Evolutionary conservation across 2,797 vertebrate species (phyloP), one percentile per base, ranked within the genome.

Genomic region (Sandelia bainsii): DNA sequence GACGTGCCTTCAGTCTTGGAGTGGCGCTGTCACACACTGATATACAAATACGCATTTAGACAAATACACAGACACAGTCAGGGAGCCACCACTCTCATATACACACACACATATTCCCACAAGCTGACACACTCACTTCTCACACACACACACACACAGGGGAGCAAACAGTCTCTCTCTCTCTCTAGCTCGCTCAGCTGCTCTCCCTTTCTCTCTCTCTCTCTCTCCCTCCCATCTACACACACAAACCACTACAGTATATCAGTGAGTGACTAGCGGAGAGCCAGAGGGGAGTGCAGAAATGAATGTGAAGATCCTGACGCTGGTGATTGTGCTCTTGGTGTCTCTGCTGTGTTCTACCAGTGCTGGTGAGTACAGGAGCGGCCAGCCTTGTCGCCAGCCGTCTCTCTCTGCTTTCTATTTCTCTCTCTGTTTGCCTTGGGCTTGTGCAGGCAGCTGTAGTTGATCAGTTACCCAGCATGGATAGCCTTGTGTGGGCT

Each of bases 241-340:
- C 75, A 94, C 91, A 92, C 90, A 93, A 93, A 92, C 88, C 93
- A 93, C 93, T 94, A 93, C 92, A 95, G 93, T 94, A 94, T 93
- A 95, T 94, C 95, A 94, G 93, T 91, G 91, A 95, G 94, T 93
- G 93, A 93, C 93, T 92, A 93, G 91, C 92, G 81, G 92, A 90
- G 90, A 93, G 90, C 92, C 91, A 90, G 93, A 92, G 94, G 93
- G 93, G 91, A 95, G 93, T 92, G 94, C 94, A 94, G 94, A 95
- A 94, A 96, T 96, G 95, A 96, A 95, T 95, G 95, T 96, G 95
- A 96, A 95, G 95, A 95, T 95, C 93, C 91, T 96, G 93, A 95
- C 93, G 92, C 91, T 96, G 94, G 94, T 94, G 94, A 93, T 96
- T 93, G 93, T 95, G 94, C 93, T 96, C 93, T 90, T 96, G 94